Conservation (phyloP, 2,113 vertebrate species). For the Merops nubicus region DNA sequence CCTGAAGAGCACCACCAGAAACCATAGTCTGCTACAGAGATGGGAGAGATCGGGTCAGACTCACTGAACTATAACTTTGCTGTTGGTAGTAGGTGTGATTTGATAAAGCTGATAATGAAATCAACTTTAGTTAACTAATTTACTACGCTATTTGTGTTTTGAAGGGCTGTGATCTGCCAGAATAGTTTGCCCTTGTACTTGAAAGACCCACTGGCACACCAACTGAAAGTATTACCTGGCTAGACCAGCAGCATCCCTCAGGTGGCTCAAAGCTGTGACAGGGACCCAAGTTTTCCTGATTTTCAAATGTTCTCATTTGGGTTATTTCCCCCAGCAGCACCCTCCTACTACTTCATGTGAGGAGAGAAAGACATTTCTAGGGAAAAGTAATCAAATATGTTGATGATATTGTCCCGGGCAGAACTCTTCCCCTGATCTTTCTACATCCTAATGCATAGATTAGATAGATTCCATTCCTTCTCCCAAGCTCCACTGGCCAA, state of each 20-base stretch:
- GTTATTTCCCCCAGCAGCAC: not conserved
- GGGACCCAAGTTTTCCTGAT: not conserved
- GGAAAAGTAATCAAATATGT: not conserved
- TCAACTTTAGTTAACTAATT: not conserved
- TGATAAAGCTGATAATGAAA: not conserved
- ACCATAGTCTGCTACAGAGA: not conserved
- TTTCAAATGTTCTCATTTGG: not conserved
- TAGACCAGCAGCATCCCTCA: not conserved
- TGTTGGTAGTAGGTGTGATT: not conserved
- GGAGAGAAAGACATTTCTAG: not conserved
- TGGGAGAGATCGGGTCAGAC: not conserved
- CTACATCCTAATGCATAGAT: not conserved
- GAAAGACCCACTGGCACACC: not conserved
- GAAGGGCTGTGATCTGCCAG: not conserved
- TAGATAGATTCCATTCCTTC: not conserved
- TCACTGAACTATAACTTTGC: not conserved
- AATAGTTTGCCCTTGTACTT: not conserved
- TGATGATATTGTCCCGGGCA: not conserved
- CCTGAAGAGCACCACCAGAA: not conserved
- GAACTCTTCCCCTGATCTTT: not conserved
- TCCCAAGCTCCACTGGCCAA: not conserved
- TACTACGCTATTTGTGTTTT: not conserved
- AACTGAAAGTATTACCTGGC: not conserved
- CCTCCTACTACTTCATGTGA: not conserved
- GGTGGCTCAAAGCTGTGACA: not conserved